Evolutionary conservation across 2,888 invertebrate genomes (phyloP), one percentile per base, ranked within the genome.

Genomic region (Drosophila neotestacea): DNA sequence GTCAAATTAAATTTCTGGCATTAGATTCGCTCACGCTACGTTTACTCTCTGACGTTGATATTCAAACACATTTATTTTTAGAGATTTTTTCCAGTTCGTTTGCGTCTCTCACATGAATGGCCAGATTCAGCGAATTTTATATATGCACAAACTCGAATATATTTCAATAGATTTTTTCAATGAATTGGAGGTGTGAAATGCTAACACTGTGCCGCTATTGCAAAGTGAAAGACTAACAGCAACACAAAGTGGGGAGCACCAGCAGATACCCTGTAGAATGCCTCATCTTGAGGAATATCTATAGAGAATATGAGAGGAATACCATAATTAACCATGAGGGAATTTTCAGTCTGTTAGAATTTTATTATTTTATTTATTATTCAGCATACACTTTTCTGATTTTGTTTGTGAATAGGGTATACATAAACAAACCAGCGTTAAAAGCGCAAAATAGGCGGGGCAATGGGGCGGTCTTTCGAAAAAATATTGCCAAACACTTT

Each of bases 161-260:
- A 66, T 79, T 73, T 69, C 78, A 70, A 85, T 80, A 66, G 65
- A 80, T 73, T 74, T 62, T 69, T 69, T 69, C 80, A 69, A 78
- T 84, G 73, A 77, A 71, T 75, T 50, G 50, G 70, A 80, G 83
- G 83, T 84, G 83, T 81, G 85, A 84, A 84, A 70, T 86, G 71
- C 72, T 61, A 72, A 72, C 68, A 56, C 60, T 61, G 55, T 30
- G 28, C 13, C 54, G 54, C 27, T 55, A 67, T 41, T 46, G 54
- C 44, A 28, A 1, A 30, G 36, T 9, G 36, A 68, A 32, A 30
- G 36, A 16, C 55, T 27, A 42, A 41, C 51, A 47, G 32, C 55
- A 28, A 16, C 27, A 44, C 42, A 32, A 10, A 27, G 9, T 2
- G 10, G 9, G 1, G 16, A 38, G 10, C 4, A 16, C 32, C 9